Conservation (phyloP, 1,140 invertebrate genomes). For the Drosophila kohkoa region DNA sequence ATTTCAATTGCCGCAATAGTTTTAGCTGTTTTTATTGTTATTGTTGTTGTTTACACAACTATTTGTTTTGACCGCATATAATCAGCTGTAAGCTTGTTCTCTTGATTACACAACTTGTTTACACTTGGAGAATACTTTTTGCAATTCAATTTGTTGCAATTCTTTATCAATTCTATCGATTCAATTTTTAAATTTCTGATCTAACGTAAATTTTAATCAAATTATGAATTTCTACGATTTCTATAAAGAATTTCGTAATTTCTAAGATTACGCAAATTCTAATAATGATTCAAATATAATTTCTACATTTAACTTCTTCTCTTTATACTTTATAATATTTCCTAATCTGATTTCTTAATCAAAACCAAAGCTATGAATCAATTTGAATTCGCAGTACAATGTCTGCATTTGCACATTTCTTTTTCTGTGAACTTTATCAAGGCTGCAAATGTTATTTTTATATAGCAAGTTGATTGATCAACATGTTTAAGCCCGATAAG, state of each 20-base stretch:
- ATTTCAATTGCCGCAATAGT: conserved; percentile 45
- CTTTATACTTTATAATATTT: too few species aligned
- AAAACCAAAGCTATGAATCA: too few species aligned
- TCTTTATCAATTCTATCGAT: too few species aligned
- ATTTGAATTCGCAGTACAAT: neutral
- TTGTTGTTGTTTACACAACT: neutral
- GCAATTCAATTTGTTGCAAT: too few species aligned
- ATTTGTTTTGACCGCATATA: conserved; percentile 24
- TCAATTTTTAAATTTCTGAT: too few species aligned
- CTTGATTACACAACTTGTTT: neutral
- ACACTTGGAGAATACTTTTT: neutral
- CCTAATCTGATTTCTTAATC: too few species aligned
- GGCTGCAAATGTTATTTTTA: neutral
- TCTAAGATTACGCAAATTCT: too few species aligned
- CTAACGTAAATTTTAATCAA: too few species aligned
- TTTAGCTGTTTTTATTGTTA: conserved; percentile 8
- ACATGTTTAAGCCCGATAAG: conserved; percentile 1
- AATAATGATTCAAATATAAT: too few species aligned
- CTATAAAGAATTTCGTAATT: too few species aligned
- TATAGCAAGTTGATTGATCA: neutral
- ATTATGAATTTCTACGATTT: too few species aligned
- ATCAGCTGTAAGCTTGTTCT: conserved; percentile 46
- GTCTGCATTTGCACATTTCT: neutral
- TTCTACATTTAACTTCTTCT: too few species aligned
- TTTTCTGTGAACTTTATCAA: neutral